Percentiles rank a stretch among this genome's conserved stretches.
phyloP scores from a whole-genome alignment of 2,113 vertebrate species.

The Nycticryphes semicollaris region DNA sequence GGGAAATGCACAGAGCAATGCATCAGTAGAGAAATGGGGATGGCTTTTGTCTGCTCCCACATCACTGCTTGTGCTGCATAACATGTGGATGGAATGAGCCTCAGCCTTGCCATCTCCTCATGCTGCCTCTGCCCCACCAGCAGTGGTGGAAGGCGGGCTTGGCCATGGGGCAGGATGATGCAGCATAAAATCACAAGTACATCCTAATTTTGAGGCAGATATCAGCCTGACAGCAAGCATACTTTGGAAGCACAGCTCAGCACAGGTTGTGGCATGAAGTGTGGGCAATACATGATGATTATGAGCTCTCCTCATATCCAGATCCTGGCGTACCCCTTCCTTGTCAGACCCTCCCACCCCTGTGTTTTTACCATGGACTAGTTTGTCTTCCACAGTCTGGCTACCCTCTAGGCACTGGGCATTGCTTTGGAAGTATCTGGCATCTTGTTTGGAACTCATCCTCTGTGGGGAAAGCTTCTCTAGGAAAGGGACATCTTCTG shows the following conservation, averaged over 20 bases:
- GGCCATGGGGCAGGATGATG: accelerated
- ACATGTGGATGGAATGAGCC: accelerated
- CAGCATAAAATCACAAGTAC: background rate
- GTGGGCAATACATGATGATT: background rate
- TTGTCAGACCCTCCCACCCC: background rate
- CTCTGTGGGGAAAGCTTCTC: background rate
- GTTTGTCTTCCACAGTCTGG: background rate
- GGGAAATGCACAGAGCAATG: background rate
- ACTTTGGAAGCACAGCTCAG: background rate
- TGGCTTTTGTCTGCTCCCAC: background rate
- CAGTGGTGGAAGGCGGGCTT: background rate
- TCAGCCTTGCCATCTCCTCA: accelerated
- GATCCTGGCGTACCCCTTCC: background rate
- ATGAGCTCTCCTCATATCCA: background rate
- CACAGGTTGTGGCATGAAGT: background rate
- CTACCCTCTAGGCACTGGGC: background rate
- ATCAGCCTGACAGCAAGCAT: accelerated
- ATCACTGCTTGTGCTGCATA: accelerated
- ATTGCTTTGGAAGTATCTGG: background rate
- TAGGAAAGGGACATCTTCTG: background rate
- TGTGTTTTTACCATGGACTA: accelerated
- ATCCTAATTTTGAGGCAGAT: background rate
- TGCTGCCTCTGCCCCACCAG: background rate
- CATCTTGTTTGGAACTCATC: background rate
- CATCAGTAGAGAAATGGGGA: accelerated